Evolutionary conservation across 2,113 vertebrate species (phyloP).

Genomic region (Zosterops hypoxanthus): DNA sequence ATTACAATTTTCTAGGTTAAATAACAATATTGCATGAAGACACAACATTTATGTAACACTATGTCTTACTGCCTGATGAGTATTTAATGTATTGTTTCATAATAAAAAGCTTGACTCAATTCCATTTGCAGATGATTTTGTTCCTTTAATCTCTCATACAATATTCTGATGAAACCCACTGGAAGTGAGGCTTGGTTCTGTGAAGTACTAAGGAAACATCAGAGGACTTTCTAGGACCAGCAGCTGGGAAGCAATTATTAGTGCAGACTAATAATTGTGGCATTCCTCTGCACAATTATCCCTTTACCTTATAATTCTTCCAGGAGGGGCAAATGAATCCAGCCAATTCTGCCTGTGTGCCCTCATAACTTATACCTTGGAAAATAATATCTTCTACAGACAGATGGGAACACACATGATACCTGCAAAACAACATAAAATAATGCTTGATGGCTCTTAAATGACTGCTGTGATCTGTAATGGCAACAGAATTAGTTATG

Average conservation of each 20-base stretch:
- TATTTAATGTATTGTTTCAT: background rate
- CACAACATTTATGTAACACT: background rate
- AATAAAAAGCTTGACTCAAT: slow-evolving; percentile 51
- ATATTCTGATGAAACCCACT: background rate
- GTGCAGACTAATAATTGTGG: background rate
- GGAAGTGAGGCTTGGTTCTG: background rate
- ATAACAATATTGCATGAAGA: background rate
- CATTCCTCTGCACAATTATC: background rate
- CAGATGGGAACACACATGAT: background rate
- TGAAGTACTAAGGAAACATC: background rate
- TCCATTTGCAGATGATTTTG: background rate
- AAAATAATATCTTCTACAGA: background rate
- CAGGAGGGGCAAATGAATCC: background rate
- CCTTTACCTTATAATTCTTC: background rate
- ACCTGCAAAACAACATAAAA: background rate
- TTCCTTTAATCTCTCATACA: background rate
- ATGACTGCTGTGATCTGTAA: background rate
- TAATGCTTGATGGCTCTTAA: background rate
- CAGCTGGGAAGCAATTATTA: background rate
- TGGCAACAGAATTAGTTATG: background rate
- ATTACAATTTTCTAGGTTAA: background rate
- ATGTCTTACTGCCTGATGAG: background rate
- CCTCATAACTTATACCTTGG: background rate
- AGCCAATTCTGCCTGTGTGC: background rate
- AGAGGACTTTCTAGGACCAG: background rate